Conservation (phyloP, 2,113 vertebrate species). For the Saguinus imperator region DNA sequence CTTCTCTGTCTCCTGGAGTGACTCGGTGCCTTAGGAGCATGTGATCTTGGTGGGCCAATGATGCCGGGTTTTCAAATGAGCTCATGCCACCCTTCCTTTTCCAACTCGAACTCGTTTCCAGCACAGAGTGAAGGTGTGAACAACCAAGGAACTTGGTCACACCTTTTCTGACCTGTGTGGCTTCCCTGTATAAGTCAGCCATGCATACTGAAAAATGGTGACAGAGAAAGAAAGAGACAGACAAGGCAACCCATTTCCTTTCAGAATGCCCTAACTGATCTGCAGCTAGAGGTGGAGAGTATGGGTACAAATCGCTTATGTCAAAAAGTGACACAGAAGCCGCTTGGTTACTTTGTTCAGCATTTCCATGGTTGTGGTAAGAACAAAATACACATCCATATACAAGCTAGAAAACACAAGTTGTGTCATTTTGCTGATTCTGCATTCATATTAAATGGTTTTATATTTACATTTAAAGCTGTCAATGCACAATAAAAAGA, state of each 20-base stretch:
- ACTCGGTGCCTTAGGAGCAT: neutral
- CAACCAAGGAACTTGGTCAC: rapidly evolving
- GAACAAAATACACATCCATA: neutral
- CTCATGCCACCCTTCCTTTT: neutral
- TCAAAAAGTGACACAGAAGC: neutral
- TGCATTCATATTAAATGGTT: neutral
- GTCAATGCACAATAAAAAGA: neutral
- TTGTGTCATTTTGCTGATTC: neutral
- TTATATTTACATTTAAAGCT: neutral
- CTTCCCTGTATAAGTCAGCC: neutral
- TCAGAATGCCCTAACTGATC: too few species aligned
- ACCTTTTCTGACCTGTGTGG: neutral
- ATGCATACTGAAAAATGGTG: too few species aligned
- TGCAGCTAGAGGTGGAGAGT: too few species aligned
- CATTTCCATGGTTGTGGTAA: neutral
- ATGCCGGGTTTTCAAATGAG: too few species aligned
- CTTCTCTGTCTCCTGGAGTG: neutral
- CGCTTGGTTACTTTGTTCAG: neutral
- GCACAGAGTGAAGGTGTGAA: neutral
- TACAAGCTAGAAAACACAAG: neutral
- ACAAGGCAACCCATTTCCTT: too few species aligned
- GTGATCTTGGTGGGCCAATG: rapidly evolving
- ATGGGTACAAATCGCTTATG: neutral
- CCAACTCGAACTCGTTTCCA: neutral
- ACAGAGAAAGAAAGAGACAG: neutral